Evolutionary conservation across 2,888 invertebrate species (phyloP).

Genomic region (Vanessa cardui): DNA sequence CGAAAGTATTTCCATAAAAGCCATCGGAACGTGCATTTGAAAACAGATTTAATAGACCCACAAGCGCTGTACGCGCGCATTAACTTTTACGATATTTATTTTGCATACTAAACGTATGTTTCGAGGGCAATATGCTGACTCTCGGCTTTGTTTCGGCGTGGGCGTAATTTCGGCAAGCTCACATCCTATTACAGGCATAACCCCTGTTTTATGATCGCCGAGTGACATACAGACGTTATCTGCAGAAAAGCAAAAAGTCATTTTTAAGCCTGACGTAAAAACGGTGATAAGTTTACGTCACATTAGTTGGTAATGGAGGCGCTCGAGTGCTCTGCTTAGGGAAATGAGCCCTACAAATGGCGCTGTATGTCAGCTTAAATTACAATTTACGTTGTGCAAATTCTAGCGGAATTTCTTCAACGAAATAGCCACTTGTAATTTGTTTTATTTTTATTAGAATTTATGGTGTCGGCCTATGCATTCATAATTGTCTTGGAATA

Average conservation of each 20-base stretch:
- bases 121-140: conserved; percentile 22
- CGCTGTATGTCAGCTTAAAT: conserved; percentile 21
- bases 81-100: conserved; percentile 41
- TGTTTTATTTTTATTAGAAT: conserved; percentile 4
- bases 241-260: conserved; percentile 4
- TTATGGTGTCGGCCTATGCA: neutral
- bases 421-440: conserved; percentile 14
- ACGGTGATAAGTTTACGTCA: conserved; percentile 12
- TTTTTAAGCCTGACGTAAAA: conserved; percentile 15
- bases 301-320: conserved; percentile 20
- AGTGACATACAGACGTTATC: neutral
- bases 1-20: neutral
- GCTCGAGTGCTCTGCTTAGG: conserved; percentile 27
- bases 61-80: conserved; percentile 20
- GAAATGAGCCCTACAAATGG: conserved; percentile 29
- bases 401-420: conserved; percentile 16
- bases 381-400: conserved; percentile 23
- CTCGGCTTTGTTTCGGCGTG: conserved; percentile 5
- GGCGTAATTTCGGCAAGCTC: conserved; percentile 13
- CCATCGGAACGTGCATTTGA: neutral
- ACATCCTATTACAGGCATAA: conserved; percentile 9
- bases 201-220: conserved; percentile 13
- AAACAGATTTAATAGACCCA: conserved; percentile 16
- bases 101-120: conserved; percentile 33
- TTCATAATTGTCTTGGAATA: conserved; percentile 2